Base-by-base conservation (phyloP, 2,888 invertebrate species). In the Zele albiditarsus region DNA sequence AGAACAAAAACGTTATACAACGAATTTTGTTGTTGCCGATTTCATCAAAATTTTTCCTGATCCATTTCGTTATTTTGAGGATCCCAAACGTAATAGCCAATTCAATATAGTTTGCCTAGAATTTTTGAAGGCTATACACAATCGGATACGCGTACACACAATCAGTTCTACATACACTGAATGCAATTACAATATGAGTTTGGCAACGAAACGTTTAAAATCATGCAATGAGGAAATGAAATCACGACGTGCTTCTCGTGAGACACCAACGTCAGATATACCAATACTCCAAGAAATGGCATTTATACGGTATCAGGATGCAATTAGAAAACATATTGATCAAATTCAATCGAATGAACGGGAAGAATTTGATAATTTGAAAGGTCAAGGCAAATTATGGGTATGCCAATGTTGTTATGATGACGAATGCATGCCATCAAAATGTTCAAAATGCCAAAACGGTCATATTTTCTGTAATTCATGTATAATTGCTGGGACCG, bases 341-440 rank as follows among this genome's bases (percentile, higher is more conserved):
- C 75, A 82, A 16, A 83, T 83, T n/a, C 82, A 88, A 69, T 77
- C 80, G 10, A 77, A 81, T 10, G 90, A 90, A 77, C 78, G 81
- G 8, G 38, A 74, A 25, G 87, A 88, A 77, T 84, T 84, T 38
- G 80, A 76, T 79, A 82, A 80, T 78, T 84, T 85, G 77, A 90
- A 84, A 89, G 90, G 33, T 12, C 20, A 42, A 10, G 63, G 53
- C 16, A 38, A 23, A 42, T 84, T 91, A 33, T 69, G 89, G 8
- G 90, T 90, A 74, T 93, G 93, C 83, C 86, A 86, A 31, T 91
- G 92, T 81, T 93, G 93, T 80, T 92, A 79, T 77, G 91, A 91
- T 65, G 90, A 91, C 65, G 92, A 92, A 60, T 86, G 85, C 60
- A 73, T 87, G 72, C 87, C 86, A 10, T 83, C 84, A 0, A 86